Base-by-base conservation (phyloP, 1,140 invertebrate genomes). In the Drosophila kikkawai region DNA sequence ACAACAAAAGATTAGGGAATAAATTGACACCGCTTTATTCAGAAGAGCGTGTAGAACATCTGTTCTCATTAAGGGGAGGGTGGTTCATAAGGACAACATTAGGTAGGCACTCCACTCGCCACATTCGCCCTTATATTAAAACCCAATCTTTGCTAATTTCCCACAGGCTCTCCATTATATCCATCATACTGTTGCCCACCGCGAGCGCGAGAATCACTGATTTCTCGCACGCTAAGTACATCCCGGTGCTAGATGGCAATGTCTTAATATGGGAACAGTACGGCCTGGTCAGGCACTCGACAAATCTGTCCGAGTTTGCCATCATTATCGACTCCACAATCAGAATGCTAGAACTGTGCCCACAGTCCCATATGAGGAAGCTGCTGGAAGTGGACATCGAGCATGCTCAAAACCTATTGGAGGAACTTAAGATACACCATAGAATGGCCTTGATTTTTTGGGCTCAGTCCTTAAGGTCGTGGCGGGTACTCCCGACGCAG, bases 211-310 rank as follows among this genome's bases (percentile, higher is more conserved):
- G 51, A 37, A 47, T 75, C 13, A 79, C 65, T 9, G 51, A 70
- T 36, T 68, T 66, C 45, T 77, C 78, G 17, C 58, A 76, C 8
- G 32, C 60, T 0, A 65, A 59, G 7, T 76, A 80, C 36, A 76
- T 80, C 9, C 56, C 63, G 12, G 34, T 66, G 1, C 0, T 45
- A 45, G 29, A 64, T 13, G 44, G 42, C 1, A 22, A 48, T 29
- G 48, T 60, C 6, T 32, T 61, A 26, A 47, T 61, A 7, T 69
- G 47, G 66, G 37, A 61, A 45, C 36, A 50, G 12, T 37, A 47
- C 13, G 59, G 12, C 57, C 59, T 12, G 6, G 9, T 70, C 7
- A 55, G 19, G 47, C 59, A 64, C 48, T 70, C 59, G 48, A 64
- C 26, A 12, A 70, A 64, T 41, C 13, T 70, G 22, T 37, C n/a